Evolutionary conservation across 1,140 invertebrate species (phyloP).

Genomic region (Cherax destructor): DNA sequence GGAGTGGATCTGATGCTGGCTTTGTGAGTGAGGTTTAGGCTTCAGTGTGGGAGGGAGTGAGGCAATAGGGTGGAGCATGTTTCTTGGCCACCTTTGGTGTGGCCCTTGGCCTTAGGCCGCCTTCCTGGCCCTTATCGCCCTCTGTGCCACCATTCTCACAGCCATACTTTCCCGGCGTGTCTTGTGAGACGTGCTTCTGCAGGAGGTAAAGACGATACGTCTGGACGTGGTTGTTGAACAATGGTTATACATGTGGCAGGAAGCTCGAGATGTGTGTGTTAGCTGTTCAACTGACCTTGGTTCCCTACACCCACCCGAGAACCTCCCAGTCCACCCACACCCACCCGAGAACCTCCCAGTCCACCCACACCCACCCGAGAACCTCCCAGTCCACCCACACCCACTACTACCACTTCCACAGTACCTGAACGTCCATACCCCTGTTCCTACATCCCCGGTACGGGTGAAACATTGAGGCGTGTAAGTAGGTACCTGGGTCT

Average conservation of each 20-base stretch:
- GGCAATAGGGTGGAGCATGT: neutral
- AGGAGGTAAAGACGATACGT: neutral
- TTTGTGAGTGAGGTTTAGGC: neutral
- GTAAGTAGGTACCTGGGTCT: too few species aligned
- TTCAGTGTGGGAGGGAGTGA: neutral
- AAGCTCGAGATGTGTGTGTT: neutral
- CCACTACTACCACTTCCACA: neutral
- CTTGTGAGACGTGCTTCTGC: neutral
- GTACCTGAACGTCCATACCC: neutral
- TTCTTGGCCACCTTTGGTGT: neutral
- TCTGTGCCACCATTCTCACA: neutral
- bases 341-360: neutral
- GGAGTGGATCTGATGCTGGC: neutral
- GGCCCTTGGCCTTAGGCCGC: neutral
- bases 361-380: neutral
- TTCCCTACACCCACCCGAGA: neutral
- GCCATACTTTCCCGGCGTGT: neutral
- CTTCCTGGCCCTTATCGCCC: neutral
- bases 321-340: neutral
- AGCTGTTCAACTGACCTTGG: neutral
- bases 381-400: neutral
- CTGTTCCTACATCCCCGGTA: too few species aligned
- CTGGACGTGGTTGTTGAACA: neutral
- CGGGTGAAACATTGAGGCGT: too few species aligned
- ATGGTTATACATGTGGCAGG: neutral